Conservation (phyloP, 2,888 invertebrate genomes). For the Silvanus unidentatus region DNA sequence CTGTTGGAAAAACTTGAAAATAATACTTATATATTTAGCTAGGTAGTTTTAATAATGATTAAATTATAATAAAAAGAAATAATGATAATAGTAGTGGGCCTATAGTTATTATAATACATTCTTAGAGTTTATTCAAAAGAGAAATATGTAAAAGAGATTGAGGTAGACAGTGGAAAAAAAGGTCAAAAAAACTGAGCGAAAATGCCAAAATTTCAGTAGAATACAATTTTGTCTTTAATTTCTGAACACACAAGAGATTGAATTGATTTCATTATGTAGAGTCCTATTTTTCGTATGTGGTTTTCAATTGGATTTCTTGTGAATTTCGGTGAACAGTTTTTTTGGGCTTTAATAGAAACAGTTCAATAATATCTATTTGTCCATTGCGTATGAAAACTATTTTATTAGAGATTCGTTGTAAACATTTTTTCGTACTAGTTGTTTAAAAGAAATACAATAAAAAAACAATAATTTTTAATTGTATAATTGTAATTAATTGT, state of each 20-base stretch:
- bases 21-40: slow-evolving; percentile 35
- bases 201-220: background rate
- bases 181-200: slow-evolving; percentile 24
- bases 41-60: slow-evolving; percentile 39
- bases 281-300: slow-evolving; percentile 7
- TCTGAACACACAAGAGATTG: too few species aligned
- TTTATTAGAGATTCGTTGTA: slow-evolving; percentile 35
- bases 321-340: slow-evolving; percentile 18
- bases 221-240: too few species aligned
- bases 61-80: slow-evolving; percentile 31
- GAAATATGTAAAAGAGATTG: slow-evolving; percentile 28
- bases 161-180: too few species aligned
- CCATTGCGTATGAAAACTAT: slow-evolving; percentile 30
- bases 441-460: slow-evolving; percentile 27
- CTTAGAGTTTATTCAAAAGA: slow-evolving; percentile 13
- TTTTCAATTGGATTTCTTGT: background rate
- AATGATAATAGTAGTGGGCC: slow-evolving; percentile 44
- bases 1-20: slow-evolving; percentile 10
- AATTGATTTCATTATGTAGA: background rate
- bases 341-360: slow-evolving; percentile 21
- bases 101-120: slow-evolving; percentile 38
- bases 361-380: slow-evolving; percentile 35
- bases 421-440: slow-evolving; percentile 35
- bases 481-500: slow-evolving; percentile 31
- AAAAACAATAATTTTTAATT: slow-evolving; percentile 28